These are phyloP conservation scores for Glareola pratincola DNA, from an alignment of 2,113 vertebrate species.

Conservation along the genomic window DNA sequence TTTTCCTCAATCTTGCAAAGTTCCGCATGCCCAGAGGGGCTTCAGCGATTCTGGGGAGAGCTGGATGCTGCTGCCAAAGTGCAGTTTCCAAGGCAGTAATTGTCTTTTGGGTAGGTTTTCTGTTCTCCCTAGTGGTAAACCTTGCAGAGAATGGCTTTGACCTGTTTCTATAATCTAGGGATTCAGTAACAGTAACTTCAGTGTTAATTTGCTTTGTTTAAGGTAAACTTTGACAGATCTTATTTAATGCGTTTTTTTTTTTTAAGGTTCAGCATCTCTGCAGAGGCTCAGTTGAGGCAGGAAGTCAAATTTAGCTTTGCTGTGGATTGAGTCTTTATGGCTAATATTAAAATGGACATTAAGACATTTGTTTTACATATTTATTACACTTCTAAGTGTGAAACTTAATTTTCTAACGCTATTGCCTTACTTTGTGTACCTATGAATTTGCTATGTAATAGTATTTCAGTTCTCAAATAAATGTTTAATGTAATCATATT, in stretches of 20 bases:
- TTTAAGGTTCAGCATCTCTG: background rate
- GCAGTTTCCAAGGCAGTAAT: background rate
- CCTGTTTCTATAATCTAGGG: background rate
- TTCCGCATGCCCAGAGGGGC: background rate
- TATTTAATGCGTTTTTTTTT: background rate
- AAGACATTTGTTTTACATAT: background rate
- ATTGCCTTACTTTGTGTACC: background rate
- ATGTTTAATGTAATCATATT: background rate
- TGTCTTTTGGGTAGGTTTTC: background rate
- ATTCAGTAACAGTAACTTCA: background rate
- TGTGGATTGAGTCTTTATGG: background rate
- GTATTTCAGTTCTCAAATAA: background rate
- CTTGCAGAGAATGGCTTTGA: background rate
- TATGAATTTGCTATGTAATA: background rate
- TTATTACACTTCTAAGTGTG: background rate
- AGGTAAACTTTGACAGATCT: background rate
- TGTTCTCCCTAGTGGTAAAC: background rate
- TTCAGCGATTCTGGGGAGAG: background rate
- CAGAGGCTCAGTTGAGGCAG: background rate
- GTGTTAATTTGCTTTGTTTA: constrained; percentile 1
- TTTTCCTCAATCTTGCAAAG: background rate
- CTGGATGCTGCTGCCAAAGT: background rate
- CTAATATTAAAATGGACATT: background rate
- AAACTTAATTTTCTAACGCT: background rate
- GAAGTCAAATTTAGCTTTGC: background rate